Base-by-base conservation (phyloP, 2,797 vertebrate genomes). In the Cossypha heuglini region DNA sequence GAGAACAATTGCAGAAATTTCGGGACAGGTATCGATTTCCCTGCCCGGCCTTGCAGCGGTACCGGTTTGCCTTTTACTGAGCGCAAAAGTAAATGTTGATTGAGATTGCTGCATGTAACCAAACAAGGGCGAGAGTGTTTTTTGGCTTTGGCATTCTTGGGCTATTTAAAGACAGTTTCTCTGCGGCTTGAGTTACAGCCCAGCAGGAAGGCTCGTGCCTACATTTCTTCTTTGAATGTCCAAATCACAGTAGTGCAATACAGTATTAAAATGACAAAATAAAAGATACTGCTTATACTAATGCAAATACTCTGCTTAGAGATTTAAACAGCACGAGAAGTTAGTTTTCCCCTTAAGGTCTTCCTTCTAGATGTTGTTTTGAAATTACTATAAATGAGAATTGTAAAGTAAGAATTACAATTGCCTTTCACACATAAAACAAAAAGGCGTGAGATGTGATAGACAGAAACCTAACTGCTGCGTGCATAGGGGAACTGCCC, bases 11-110 rank as follows among this genome's bases (percentile, higher is more conserved):
- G 69, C 37, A 15, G 72, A 61, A 95, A 51, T 67, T 78, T 81
- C 40, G 51, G 90, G 86, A 48, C 18, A 2, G 76, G 64, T n/a
- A 96, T 94, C 28, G 96, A 96, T 93, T 90, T 77, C 66, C 61
- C 49, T 11, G 0, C n/a, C 83, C 8, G 96, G 88, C 95, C 92
- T 96, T 94, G 95, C 76, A 4, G 83, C 80, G 1, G 4, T 57
- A 92, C 88, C 90, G 64, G 90, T 86, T 90, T 72, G 94, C 77
- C 83, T 86, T 95, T 54, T 19, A n/a, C 90, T 76, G 86, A 51
- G 61, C 5, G 43, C 91, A 78, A 93, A 90, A 96, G 95, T 64
- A 88, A 94, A 96, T 96, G 95, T 96, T 97, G 93, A 73, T 84
- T 35, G 80, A 97, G 95, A 71, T 95, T 95, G 88, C 94, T 78